phyloP scores from a whole-genome alignment of 2,888 invertebrate species.

The Oscheius myriophilus region DNA sequence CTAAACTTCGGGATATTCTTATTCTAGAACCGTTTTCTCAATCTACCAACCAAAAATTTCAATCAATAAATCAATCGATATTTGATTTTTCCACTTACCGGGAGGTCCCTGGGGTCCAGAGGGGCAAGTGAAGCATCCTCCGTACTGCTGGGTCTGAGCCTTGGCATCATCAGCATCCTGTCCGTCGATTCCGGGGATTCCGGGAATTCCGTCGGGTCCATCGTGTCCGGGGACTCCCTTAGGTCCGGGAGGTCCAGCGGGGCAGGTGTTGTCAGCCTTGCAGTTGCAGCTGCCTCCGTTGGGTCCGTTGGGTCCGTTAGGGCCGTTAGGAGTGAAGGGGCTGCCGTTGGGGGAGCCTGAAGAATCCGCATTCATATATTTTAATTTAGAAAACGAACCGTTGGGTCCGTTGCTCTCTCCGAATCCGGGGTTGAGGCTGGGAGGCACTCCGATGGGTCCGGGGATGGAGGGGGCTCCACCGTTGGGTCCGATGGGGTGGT shows the following conservation, averaged over 20 bases:
- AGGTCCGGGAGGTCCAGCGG: constrained; percentile 60
- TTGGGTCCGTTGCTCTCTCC: constrained; percentile 11
- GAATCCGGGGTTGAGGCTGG: constrained; percentile 33
- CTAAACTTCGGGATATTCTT: too few relatives aligned
- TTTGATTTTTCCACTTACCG: constrained; percentile 24
- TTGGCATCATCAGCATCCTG: constrained; percentile 56
- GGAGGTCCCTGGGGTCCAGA: constrained; percentile 55
- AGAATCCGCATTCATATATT: neutral
- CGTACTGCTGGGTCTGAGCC: constrained; percentile 62
- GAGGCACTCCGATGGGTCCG: constrained; percentile 34
- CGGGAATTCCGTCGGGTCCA: constrained; percentile 59
- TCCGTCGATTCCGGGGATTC: constrained; percentile 57
- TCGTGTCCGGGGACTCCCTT: constrained; percentile 54
- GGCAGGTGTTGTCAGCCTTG: constrained; percentile 55
- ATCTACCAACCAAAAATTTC: too few relatives aligned
- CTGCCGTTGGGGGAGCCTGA: neutral
- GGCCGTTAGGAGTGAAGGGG: constrained; percentile 31
- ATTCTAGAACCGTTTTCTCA: too few relatives aligned
- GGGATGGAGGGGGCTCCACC: constrained; percentile 44
- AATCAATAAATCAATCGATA: neutral
- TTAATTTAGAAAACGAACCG: neutral
- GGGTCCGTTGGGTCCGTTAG: constrained; percentile 1
- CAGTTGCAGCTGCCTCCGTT: constrained; percentile 46
- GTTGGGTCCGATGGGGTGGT: constrained; percentile 36
- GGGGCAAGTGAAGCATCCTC: constrained; percentile 64